These are phyloP conservation scores for Ictalurus punctatus DNA, from an alignment of 2,113 vertebrate species.

Conservation along the genomic window DNA sequence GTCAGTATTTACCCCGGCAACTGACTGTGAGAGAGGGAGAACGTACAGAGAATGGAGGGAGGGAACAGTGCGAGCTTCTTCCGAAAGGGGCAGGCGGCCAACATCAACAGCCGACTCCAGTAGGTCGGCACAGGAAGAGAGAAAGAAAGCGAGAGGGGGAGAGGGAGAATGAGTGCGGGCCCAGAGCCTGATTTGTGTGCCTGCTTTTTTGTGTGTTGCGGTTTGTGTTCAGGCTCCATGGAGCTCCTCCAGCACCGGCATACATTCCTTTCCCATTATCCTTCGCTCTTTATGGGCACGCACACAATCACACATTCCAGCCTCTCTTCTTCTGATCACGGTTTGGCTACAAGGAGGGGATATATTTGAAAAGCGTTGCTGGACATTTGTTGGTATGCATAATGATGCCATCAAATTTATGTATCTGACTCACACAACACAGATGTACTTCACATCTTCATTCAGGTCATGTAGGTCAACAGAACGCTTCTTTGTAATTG, in stretches of 20 bases:
- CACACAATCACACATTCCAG: conserved; percentile 41
- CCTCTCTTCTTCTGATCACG: conserved; percentile 58
- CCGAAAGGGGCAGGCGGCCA: conserved; percentile 81
- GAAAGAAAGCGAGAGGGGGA: conserved; percentile 52
- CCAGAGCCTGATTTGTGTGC: conserved; percentile 84
- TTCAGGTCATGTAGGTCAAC: neutral
- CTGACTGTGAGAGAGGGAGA: conserved; percentile 54
- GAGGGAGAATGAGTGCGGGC: conserved; percentile 43
- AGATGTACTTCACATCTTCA: neutral
- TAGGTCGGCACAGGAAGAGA: conserved; percentile 93
- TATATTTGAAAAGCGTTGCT: conserved; percentile 7
- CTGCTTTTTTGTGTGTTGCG: conserved; percentile 74
- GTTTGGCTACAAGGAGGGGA: conserved; percentile 23
- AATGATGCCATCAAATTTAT: conserved; percentile 2
- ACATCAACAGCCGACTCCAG: conserved; percentile 92
- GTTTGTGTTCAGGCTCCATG: conserved; percentile 76
- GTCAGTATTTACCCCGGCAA: conserved; percentile 78
- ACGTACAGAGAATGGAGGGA: conserved; percentile 35
- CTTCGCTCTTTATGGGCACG: conserved; percentile 70
- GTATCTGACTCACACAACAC: neutral
- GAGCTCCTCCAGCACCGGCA: conserved; percentile 68
- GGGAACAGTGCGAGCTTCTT: conserved; percentile 68
- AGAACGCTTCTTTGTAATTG: neutral
- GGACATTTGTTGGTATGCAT: neutral
- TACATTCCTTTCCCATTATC: conserved; percentile 73